Evolutionary conservation across 2,113 vertebrate genomes (phyloP).

Genomic region (Apteryx mantelli): DNA sequence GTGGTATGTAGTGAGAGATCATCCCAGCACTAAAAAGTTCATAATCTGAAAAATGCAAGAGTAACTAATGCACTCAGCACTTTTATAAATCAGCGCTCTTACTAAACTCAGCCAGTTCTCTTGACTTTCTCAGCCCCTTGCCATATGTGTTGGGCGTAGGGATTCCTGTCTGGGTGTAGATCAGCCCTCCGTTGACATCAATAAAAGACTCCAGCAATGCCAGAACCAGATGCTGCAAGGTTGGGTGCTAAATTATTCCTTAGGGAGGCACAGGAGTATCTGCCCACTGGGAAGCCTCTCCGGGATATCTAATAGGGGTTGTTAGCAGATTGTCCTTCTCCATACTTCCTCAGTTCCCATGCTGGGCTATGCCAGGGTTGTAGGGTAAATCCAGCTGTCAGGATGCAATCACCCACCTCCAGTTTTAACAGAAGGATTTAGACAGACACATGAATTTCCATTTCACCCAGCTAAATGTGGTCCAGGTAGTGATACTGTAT

Average conservation of each 20-base stretch:
- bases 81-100: background rate
- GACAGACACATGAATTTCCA: background rate
- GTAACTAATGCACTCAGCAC: background rate
- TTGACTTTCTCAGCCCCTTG: background rate
- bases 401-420: background rate
- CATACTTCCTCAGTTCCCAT: background rate
- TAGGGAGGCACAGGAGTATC: background rate
- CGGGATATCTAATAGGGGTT: background rate
- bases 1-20: background rate
- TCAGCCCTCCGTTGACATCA: background rate
- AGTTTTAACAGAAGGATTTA: background rate
- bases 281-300: background rate
- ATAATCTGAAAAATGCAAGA: background rate
- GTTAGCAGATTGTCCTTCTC: background rate
- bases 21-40: background rate
- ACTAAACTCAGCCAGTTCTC: background rate
- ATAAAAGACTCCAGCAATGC: background rate
- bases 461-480: background rate
- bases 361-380: background rate
- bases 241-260: background rate
- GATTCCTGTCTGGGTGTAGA: background rate
- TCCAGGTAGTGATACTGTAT: background rate
- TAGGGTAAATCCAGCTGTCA: conserved; percentile 36
- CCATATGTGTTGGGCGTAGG: background rate
- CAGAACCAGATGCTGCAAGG: background rate